Evolutionary conservation across 2,888 invertebrate genomes (phyloP).

Genomic region (Lasius platythorax): DNA sequence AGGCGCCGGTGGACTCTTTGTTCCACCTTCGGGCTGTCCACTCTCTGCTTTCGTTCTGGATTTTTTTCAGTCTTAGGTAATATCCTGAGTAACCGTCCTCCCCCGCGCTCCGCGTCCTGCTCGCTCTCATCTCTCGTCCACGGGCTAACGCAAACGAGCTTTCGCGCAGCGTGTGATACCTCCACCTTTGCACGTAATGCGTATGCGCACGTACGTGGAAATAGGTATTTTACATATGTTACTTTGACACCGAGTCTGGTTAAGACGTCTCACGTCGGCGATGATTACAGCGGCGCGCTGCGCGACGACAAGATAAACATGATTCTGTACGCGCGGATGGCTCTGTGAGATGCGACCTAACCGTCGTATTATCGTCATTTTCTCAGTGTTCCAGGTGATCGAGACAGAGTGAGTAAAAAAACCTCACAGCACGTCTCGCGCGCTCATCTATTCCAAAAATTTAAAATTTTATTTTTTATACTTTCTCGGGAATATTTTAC

Average conservation of each 20-base stretch:
- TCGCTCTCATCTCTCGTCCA: slow-evolving; percentile 60
- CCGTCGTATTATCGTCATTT: slow-evolving; percentile 38
- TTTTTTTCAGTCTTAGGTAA: slow-evolving; percentile 84
- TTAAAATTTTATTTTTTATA: background rate
- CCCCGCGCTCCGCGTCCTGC: slow-evolving; percentile 25
- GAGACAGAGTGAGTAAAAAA: background rate
- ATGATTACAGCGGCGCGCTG: slow-evolving; percentile 52
- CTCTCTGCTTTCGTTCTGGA: slow-evolving; percentile 81
- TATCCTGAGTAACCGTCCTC: slow-evolving; percentile 80
- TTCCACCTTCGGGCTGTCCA: slow-evolving; percentile 77
- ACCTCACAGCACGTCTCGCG: background rate
- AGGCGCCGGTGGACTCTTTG: slow-evolving; percentile 77
- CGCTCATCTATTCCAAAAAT: background rate
- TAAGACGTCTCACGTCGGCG: slow-evolving; percentile 56
- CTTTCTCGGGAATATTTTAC: background rate
- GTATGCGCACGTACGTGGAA: slow-evolving; percentile 44
- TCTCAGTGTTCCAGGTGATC: slow-evolving; percentile 30
- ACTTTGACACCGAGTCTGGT: slow-evolving; percentile 59
- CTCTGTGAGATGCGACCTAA: slow-evolving; percentile 33
- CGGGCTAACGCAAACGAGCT: slow-evolving; percentile 81
- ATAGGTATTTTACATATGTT: slow-evolving; percentile 58
- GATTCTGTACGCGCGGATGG: slow-evolving; percentile 49
- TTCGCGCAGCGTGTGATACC: slow-evolving; percentile 62
- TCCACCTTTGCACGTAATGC: slow-evolving; percentile 59
- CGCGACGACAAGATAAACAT: slow-evolving; percentile 57